Base-by-base conservation (phyloP, 1,140 invertebrate species). In the Orchesella cincta region DNA sequence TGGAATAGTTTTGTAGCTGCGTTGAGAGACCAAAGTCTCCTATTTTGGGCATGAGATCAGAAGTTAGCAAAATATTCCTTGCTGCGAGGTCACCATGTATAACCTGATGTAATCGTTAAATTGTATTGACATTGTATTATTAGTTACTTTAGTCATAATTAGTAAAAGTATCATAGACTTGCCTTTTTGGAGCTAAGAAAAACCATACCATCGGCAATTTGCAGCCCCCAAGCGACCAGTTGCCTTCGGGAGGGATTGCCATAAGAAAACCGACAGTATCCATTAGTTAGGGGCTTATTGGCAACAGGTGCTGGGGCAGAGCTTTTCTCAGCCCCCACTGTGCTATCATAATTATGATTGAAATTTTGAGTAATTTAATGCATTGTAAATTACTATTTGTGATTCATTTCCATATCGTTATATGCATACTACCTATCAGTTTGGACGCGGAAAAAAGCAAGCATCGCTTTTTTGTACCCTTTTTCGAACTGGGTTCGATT, bases 191-290 rank as follows among this genome's bases (percentile, higher is more conserved):
- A 31, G 16, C 36, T 57, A 8, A 81, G 52, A 35, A 72, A 76
- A 28, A 71, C 62, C 80, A 81, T 81, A 1, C 80, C 80, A 36
- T 52, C 16, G 20, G 80, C 75, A 73, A 81, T 77, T 67, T 79
- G 39, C 1, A 57, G 34, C 18, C 33, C 31, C 78, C 78, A 79
- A 31, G 62, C 29, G 33, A 29, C 31, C 29, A 67, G 62, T 67
- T 29, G 62, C 26, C 29, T 26, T 31, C 29, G 33, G 62, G 12
- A 67, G 62, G n/a, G n/a, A 12, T 14, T 67, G 8, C 26, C 62
- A 23, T 67, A 29, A 14, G 26, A 8, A 12, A 67, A 29, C n/a
- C 12, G 29, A 29, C 62, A 67, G 62, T 67, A 67, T n/a, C 31
- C 62, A 23, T 67, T 33, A 33, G 2, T 29, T 33, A 8, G 26